Evolutionary conservation across 64 coral and sea anemone species (phyloP).

Genomic region (Montipora efflorescens): DNA sequence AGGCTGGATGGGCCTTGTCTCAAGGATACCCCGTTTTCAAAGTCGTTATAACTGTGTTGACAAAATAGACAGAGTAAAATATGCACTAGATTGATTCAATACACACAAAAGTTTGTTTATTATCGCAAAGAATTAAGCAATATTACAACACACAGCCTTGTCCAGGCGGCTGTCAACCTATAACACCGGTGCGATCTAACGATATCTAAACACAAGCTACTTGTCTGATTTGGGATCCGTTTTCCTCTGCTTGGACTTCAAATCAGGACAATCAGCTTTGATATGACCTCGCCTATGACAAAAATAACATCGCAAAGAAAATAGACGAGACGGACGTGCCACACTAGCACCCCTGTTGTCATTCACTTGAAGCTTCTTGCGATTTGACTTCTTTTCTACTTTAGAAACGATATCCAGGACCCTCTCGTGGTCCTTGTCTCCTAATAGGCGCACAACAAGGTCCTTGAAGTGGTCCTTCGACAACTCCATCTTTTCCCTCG

Average conservation of each 20-base stretch:
- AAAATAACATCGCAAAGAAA: not conserved
- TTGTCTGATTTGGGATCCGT: constrained; percentile 11
- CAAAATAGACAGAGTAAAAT: no score
- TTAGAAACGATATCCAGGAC: not conserved
- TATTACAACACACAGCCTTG: constrained; percentile 2
- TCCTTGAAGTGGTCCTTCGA: constrained; percentile 20
- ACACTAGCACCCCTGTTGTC: constrained; percentile 4
- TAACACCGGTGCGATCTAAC: constrained; percentile 22
- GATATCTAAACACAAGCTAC: not conserved
- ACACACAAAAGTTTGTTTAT: no score
- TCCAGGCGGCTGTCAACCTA: not conserved
- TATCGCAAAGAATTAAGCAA: not conserved
- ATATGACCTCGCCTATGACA: constrained; percentile 15
- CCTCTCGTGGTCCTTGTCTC: constrained; percentile 20
- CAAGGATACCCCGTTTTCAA: no score
- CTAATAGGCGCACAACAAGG: constrained; percentile 28
- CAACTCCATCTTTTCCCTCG: not conserved
- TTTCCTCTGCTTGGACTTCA: not conserved
- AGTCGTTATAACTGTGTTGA: no score
- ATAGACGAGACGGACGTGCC: not conserved
- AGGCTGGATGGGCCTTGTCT: no score
- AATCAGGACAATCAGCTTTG: constrained; percentile 4
- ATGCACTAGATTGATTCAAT: no score
- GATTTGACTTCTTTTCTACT: constrained; percentile 10
- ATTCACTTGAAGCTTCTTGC: not conserved